These are phyloP conservation scores for Pseudochirops corinnae DNA, from an alignment of 2,797 vertebrate genomes.

Conservation along the genomic window DNA sequence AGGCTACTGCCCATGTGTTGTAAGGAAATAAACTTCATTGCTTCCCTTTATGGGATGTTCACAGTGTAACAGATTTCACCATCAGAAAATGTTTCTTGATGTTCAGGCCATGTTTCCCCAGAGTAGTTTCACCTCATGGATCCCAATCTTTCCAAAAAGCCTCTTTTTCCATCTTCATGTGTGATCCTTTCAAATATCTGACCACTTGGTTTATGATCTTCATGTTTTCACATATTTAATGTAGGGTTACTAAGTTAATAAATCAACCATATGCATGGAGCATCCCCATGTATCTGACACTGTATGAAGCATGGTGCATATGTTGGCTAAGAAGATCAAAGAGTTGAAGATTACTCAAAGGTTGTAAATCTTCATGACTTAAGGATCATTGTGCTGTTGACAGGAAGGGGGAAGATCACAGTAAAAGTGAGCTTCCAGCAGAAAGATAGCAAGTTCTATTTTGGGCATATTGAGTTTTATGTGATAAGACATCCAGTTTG, in stretches of 20 bases:
- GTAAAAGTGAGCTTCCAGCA: not conserved
- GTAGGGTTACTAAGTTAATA: not conserved
- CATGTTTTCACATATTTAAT: not conserved
- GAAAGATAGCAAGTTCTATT: not conserved
- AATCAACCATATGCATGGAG: not conserved
- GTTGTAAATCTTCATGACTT: not conserved
- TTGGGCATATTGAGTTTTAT: not conserved
- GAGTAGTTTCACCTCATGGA: slow-evolving; percentile 2
- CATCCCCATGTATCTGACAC: not conserved
- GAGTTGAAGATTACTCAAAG: not conserved
- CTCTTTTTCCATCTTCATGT: slow-evolving; percentile 14
- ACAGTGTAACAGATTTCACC: not conserved
- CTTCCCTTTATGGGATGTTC: not conserved
- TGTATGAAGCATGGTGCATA: not conserved
- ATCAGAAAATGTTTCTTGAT: slow-evolving; percentile 11
- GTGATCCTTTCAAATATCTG: not conserved
- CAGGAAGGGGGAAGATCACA: not conserved
- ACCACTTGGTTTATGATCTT: slow-evolving; percentile 21
- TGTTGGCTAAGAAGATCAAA: not conserved
- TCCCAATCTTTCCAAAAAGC: not conserved
- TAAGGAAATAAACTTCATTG: not conserved
- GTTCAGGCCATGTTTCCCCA: not conserved
- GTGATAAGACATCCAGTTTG: not conserved
- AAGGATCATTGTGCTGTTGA: not conserved
- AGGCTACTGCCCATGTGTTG: not conserved